Evolutionary conservation across 2,113 vertebrate species (phyloP), one percentile per base, ranked within the genome.

Genomic region (Pampusana beccarii): DNA sequence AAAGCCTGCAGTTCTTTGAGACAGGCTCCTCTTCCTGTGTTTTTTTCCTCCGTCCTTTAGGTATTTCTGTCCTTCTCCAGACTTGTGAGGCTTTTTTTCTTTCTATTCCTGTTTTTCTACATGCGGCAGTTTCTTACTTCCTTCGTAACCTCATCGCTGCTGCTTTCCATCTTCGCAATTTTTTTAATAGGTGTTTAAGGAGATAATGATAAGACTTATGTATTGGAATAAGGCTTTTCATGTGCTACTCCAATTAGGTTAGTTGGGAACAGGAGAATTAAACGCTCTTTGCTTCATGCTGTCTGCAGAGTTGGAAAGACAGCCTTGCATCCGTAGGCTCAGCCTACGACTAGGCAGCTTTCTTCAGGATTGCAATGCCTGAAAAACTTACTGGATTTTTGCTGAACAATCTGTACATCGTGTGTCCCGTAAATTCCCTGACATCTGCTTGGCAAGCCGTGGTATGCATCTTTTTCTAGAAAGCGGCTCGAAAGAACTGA

Each of bases 341-440:
- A 95, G 70, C 70, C 67, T 80, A 50, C 5, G 2, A 65, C 74
- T 69, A 26, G 58, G 40, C 5, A 13, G 44, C 78, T 95, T 67
- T 74, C 51, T 92, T 91, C 57, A 64, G 66, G 66, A 29, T 50
- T 58, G 46, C 42, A 70, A 50, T 78, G 64, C 64, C 85, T 92
- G 36, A 69, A 87, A 92, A 94, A 34, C 56, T 34, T 38, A 2
- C 1, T 34, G 80, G 80, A 18, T 94, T 93, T 93, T 90, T 96
- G 93, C 90, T 96, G 93, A 93, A 93, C 82, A 94, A 93, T 96
- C 88, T 96, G 90, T 79, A 48, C 56, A 56, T 96, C 26, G 16
- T 74, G 81, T 86, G 79, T 93, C 93, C 86, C 33, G 38, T 94
- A 94, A 96, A 95, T 94, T 86, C 86, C 80, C 82, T 78, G 92